phyloP scores from a whole-genome alignment of 2,888 invertebrate genomes.

The Cephus pygmeus region DNA sequence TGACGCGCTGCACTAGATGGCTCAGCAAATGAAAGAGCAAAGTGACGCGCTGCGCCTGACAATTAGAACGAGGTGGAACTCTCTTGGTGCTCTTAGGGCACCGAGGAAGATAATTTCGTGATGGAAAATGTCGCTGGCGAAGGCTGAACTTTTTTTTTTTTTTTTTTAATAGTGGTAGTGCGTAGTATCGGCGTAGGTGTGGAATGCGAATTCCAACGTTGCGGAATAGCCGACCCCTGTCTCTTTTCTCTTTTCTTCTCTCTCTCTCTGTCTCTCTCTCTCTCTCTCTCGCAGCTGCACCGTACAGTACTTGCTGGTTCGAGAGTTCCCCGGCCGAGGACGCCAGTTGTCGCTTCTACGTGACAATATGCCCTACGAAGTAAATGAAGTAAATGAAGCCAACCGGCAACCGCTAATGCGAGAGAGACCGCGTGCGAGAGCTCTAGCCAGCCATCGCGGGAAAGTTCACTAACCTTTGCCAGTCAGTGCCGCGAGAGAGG shows the following conservation, averaged over 20 bases:
- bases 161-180: not conserved
- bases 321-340: not conserved
- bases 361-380: constrained; percentile 27
- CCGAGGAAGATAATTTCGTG: not conserved
- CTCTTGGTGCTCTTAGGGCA: not conserved
- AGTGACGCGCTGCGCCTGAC: not conserved
- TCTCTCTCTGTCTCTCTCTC: not conserved
- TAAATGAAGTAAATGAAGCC: constrained; percentile 22
- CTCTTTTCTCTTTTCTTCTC: not conserved
- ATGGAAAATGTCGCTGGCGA: not conserved
- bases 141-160: not conserved
- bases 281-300: not conserved
- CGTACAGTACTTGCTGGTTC: not conserved
- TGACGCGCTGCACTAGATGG: constrained; percentile 38
- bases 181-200: not conserved
- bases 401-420: constrained; percentile 27
- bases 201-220: not conserved
- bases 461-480: constrained; percentile 45
- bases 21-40: not conserved
- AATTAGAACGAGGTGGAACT: not conserved
- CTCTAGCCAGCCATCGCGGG: constrained; percentile 8
- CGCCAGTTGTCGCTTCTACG: constrained; percentile 4
- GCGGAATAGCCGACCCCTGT: not conserved
- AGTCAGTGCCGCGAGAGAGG: constrained; percentile 28
- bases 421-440: constrained; percentile 24